Base-by-base conservation (phyloP, 2,113 vertebrate genomes). In the Nannobrachium achirus region DNA sequence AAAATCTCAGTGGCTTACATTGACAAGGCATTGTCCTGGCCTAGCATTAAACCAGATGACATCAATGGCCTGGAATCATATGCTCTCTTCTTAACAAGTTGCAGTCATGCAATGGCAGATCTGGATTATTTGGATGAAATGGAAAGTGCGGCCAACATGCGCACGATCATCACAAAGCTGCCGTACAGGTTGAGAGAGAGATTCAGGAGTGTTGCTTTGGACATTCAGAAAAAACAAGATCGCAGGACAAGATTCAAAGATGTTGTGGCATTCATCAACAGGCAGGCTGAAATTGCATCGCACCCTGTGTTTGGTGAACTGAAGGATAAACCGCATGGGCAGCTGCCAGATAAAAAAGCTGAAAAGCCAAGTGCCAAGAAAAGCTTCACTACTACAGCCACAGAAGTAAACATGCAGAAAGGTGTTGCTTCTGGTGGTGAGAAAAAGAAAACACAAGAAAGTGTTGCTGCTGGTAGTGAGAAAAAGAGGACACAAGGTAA, bases 11-110 rank as follows among this genome's bases (percentile, higher is more conserved):
- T 19, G 4, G 75, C 68, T 15, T 71, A 68, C 42, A 66, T 65
- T 3, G 39, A 66, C 3, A 77, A 72, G n/a, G 49, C 63, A 1
- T 33, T 78, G 41, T 45, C 16, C 10, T 74, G 60, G 65, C 9
- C 70, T 8, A 2, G n/a, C 3, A 73, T 78, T 19, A 73, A 64
- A 7, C 5, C 66, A 10, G 76, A 79, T n/a, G 61, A 79, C 11
- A 3, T 6, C 15, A 56, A 66, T 15, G 57, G 51, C 1, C 14
- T 62, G 1, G 18, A 67, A 7, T 39, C 63, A 2, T 77, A 14
- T 15, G 50, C 15, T 6, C 63, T 67, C 9, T 62, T 49, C 13
- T 51, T 79, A 7, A 70, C n/a, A 6, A 16, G 60, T 1, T 61
- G 55, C 20, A 7, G 20, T 39, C 69, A 69, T 10, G 48, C 64